Evolutionary conservation across 2,888 invertebrate species (phyloP).

Genomic region (Tenodera sinensis): DNA sequence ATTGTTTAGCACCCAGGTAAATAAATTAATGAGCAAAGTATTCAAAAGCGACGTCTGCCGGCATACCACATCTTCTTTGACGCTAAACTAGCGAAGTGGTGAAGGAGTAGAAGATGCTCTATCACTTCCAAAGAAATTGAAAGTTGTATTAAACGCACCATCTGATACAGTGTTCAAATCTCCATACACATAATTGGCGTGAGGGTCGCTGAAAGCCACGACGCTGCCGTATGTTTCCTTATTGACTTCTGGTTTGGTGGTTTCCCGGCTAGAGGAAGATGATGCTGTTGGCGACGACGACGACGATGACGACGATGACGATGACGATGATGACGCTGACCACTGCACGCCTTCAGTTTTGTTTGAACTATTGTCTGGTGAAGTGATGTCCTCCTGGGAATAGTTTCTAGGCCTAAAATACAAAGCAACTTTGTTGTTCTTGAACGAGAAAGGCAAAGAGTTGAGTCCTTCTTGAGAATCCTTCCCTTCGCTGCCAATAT

Average conservation of each 20-base stretch:
- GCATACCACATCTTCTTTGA: neutral
- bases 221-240: slow-evolving; percentile 33
- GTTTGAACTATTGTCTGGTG: neutral
- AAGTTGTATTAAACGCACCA: neutral
- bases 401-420: slow-evolving; percentile 45
- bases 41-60: neutral
- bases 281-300: too few species aligned
- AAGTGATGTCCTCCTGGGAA: neutral
- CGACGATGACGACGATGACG: neutral
- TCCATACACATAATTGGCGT: slow-evolving; percentile 37
- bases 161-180: slow-evolving; percentile 10
- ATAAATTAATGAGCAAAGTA: neutral
- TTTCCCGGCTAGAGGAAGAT: slow-evolving; percentile 29
- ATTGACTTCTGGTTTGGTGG: slow-evolving; percentile 32
- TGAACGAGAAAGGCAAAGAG: slow-evolving; percentile 46
- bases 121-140: neutral
- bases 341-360: neutral
- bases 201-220: slow-evolving; percentile 37
- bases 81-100: neutral
- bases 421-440: slow-evolving; percentile 58
- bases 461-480: neutral
- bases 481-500: neutral
- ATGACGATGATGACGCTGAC: neutral
- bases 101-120: neutral
- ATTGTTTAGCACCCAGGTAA: neutral